phyloP scores from a whole-genome alignment of 2,888 invertebrate genomes.

The Idaea straminata region DNA sequence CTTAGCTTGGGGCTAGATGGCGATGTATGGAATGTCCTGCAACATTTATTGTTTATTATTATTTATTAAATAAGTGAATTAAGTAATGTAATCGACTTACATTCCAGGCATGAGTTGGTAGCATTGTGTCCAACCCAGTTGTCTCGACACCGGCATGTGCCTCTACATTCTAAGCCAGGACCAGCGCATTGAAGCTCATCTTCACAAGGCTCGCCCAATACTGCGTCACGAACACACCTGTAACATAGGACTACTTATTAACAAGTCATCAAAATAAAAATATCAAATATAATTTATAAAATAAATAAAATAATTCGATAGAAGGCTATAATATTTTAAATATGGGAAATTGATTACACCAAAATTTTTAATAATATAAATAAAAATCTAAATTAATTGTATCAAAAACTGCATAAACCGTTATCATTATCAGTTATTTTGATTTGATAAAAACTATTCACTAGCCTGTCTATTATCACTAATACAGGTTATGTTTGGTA shows the following conservation, averaged over 20 bases:
- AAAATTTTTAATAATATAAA: neutral
- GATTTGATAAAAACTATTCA: neutral
- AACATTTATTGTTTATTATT: too few relatives aligned
- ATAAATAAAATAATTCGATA: neutral
- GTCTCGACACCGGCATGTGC: constrained; percentile 64
- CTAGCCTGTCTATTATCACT: neutral
- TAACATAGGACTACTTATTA: neutral
- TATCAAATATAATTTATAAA: constrained; percentile 9
- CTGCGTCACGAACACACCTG: constrained; percentile 71
- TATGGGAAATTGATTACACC: neutral
- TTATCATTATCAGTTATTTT: neutral
- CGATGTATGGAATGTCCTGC: too few relatives aligned
- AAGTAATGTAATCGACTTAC: constrained; percentile 44
- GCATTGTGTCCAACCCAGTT: constrained; percentile 65
- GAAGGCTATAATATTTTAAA: constrained; percentile 4
- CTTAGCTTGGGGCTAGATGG: too few relatives aligned
- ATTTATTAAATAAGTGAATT: too few relatives aligned
- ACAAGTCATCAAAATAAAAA: neutral
- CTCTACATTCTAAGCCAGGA: constrained; percentile 64
- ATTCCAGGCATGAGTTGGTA: constrained; percentile 65
- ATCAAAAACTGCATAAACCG: neutral
- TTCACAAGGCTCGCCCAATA: constrained; percentile 64
- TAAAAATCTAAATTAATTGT: neutral
- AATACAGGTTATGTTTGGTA: too few relatives aligned
- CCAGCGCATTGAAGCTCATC: constrained; percentile 73